phyloP scores from a whole-genome alignment of 2,888 invertebrate species.

The Gibbula magus region DNA sequence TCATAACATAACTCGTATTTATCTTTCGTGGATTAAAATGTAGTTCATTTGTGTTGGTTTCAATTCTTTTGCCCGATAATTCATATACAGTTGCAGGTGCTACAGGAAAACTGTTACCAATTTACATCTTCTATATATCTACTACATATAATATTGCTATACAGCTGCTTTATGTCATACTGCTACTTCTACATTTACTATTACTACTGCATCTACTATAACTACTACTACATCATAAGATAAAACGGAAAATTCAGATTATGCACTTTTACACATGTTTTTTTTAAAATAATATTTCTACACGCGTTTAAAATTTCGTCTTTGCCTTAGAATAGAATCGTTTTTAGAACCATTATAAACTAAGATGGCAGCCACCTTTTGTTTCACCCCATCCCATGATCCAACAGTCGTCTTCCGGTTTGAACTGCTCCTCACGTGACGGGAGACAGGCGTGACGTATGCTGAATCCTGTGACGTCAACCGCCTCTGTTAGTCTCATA shows the following conservation, averaged over 20 bases:
- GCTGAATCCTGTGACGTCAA: constrained; percentile 48
- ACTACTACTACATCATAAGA: too few species aligned
- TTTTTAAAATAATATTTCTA: too few species aligned
- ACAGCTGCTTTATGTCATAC: too few species aligned
- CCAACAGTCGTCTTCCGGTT: constrained; percentile 50
- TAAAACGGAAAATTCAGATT: neutral
- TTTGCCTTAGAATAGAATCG: constrained; percentile 55
- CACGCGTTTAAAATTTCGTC: too few species aligned
- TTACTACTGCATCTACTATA: neutral
- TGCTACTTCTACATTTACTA: neutral
- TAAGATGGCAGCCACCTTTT: constrained; percentile 41
- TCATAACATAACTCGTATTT: too few species aligned
- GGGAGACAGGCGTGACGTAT: constrained; percentile 53
- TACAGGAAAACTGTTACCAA: too few species aligned
- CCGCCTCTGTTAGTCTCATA: constrained; percentile 44
- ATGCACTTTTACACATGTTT: too few species aligned
- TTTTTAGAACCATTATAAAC: neutral
- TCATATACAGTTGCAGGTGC: too few species aligned
- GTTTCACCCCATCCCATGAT: constrained; percentile 60
- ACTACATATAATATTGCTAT: neutral
- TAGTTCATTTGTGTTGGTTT: too few species aligned
- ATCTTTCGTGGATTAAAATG: too few species aligned
- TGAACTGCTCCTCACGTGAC: constrained; percentile 33
- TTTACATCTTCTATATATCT: neutral
- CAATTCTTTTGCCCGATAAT: too few species aligned